Evolutionary conservation across 2,113 vertebrate genomes (phyloP).

Genomic region (Rhabdomys dilectus): DNA sequence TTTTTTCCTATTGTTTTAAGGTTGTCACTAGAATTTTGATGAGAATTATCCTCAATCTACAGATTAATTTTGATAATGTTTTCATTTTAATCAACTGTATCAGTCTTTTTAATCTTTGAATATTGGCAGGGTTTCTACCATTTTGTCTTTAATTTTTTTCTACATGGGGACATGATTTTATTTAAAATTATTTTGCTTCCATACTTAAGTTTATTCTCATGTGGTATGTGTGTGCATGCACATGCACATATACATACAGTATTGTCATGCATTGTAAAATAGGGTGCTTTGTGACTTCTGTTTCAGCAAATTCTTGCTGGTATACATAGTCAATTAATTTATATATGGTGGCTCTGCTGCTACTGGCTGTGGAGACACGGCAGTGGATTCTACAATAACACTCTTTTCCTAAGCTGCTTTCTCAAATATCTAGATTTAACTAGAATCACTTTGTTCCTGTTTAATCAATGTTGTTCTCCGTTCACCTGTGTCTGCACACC

Average conservation of each 20-base stretch:
- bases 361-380: background rate
- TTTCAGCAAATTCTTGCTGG: background rate
- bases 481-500: background rate
- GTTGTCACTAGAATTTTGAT: background rate
- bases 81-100: background rate
- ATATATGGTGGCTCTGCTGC: background rate
- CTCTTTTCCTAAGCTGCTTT: background rate
- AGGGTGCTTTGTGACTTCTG: background rate
- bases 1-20: background rate
- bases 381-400: background rate
- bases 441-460: background rate
- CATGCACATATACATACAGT: background rate
- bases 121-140: background rate
- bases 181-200: background rate
- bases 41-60: background rate
- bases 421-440: background rate
- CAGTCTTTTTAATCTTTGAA: background rate
- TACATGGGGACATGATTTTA: background rate
- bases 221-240: background rate
- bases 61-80: background rate
- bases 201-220: background rate
- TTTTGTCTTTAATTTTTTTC: background rate
- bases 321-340: background rate
- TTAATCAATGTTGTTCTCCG: accelerated
- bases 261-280: background rate